Evolutionary conservation across 2,888 invertebrate species (phyloP), one percentile per base, ranked within the genome.

Genomic region (Homarus gammarus): DNA sequence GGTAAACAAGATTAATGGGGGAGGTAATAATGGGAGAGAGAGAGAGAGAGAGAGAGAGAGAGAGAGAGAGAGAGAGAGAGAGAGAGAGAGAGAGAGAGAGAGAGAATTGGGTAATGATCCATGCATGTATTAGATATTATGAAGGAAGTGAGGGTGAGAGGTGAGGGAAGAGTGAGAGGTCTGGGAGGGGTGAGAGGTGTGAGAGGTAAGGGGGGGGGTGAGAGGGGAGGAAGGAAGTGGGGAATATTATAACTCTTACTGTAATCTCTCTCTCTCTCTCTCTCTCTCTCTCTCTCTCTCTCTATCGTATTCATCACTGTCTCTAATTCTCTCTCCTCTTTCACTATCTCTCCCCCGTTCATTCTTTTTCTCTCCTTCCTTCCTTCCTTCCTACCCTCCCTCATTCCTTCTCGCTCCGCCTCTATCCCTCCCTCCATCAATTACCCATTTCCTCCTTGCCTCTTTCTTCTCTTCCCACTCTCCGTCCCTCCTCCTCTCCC

Each of bases 241-340:
- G 22, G 0, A 56, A 56, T 15, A 56, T 22, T 12, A 56, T 31
- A n/a, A n/a, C n/a, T n/a, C 10, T 40, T 38, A 12, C 2, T 78
- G 49, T 38, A 15, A 5, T 22, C 77, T 44, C 78, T 78, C 78
- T 78, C 49, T 81, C 81, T 81, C 81, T 64, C 81, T 64, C 81
- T 61, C 15, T 61, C 22, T 40, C 56, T 79, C 79, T 36, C 33
- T 73, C 36, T 36, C 38, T 73, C 8, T 73, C 33, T 72, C 31
- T 72, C 72, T 72, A 2, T 72, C 33, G 27, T 18, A 10, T 75
- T n/a, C n/a, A 27, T 44, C 15, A 10, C 44, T 15, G 15, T 44
- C 8, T 31, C 31, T 1, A 0, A 27, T 44, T 8, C n/a, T 5
- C 6, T 15, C 2, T 0, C 33, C 44, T 44, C n/a, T 27, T 44